A percentile compares a stretch with the other conserved stretches of the same genome.
These are phyloP conservation scores for Paramacrobiotus metropolitanus DNA, from an alignment of 1,140 invertebrate species.

Conservation along the genomic window DNA sequence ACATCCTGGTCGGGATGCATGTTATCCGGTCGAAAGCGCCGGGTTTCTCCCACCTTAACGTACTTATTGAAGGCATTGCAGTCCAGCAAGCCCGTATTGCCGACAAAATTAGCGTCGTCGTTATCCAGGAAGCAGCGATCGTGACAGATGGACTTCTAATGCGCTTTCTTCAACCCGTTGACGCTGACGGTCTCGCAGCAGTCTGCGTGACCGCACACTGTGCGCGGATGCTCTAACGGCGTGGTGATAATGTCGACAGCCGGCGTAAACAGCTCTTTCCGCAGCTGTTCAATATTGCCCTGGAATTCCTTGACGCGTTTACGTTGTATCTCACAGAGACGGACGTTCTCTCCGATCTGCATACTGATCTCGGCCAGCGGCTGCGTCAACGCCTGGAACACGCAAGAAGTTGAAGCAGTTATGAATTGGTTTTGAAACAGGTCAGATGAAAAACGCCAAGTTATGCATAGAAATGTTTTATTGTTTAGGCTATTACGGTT, in stretches of 20 bases:
- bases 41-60: not conserved
- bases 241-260: not conserved
- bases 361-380: not conserved
- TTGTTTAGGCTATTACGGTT: too few relatives aligned
- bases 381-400: not conserved
- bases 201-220: not conserved
- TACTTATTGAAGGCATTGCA: not conserved
- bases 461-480: too few relatives aligned
- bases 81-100: not conserved
- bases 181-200: not conserved
- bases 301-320: not conserved
- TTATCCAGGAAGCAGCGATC: not conserved
- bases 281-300: not conserved
- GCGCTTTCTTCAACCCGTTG: not conserved
- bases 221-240: not conserved
- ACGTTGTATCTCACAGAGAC: not conserved
- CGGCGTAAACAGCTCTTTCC: not conserved
- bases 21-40: not conserved
- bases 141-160: not conserved
- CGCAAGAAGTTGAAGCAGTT: too few relatives aligned
- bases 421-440: too few relatives aligned
- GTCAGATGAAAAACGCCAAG: too few relatives aligned
- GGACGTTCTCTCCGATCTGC: not conserved
- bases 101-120: not conserved
- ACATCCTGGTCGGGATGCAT: not conserved